Evolutionary conservation across 2,888 invertebrate genomes (phyloP), one percentile per base, ranked within the genome.

Genomic region (Caenorhabditis uteleia): DNA sequence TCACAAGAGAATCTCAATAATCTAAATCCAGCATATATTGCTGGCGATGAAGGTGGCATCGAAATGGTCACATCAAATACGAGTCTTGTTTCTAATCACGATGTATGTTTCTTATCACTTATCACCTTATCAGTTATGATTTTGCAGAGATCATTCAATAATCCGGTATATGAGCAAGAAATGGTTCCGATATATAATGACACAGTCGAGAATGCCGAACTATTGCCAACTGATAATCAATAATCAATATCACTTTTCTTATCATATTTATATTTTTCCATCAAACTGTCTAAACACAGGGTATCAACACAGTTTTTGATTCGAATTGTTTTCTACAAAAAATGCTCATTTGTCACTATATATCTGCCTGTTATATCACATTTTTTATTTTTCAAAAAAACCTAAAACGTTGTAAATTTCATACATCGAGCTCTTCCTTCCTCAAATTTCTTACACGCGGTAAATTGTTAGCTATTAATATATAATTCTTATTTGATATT

Each of bases 101-200:
- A 61, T 36, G 54, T 54, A 39, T 14, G 42, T 16, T 5, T 3
- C n/a, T 20, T 23, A 16, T 12, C 29, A 29, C 20, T n/a, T n/a
- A 16, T 14, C 44, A 12, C 12, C 16, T 44, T 7, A 12, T 31
- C 21, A 21, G 12, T 2, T n/a, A 23, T 33, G 23, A 1, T 21
- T 38, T 68, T 68, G 14, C 59, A 72, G 72, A 44, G 56, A n/a
- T 70, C 60, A 39, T 74, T 74, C 61, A 67, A 62, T 25, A 74
- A 74, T 49, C 74, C 74, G 50, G 67, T 68, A 38, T 74, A 68
- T 49, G 74, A 72, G 46, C 68, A 64, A 36, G 70, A 64, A 53
- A 60, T 60, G 60, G 54, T 60, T 38, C 60, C 60, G 10, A 70
- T 74, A 21, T 74, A 74, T 61, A 74, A 72, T 34, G 71, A 71